Evolutionary conservation across 2,797 vertebrate species (phyloP), one percentile per base, ranked within the genome.

Genomic region (Orestias chungarensis): DNA sequence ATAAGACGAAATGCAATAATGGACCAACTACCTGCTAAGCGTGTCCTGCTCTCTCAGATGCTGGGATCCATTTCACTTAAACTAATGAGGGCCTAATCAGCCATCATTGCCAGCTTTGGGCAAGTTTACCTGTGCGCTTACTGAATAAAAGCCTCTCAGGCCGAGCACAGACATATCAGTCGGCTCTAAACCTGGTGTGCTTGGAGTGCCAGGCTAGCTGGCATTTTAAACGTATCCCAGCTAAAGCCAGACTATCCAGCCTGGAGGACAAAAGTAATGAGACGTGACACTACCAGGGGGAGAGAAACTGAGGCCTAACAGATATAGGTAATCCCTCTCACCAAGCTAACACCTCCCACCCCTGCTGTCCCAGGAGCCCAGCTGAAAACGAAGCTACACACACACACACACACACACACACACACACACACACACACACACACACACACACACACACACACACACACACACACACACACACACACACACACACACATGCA

Each of bases 281-380:
- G 88, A 91, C 85, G n/a, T 88, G 91, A 93, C 91, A 88, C 88
- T 44, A 75, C 62, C 88, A 57, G 7, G 75, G 83, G 85, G 72
- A 82, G 75, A 86, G 88, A 89, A 88, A 87, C 90, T 81, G 85
- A 89, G 85, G 84, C 81, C 87, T 86, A 86, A 87, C 82, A 89
- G 88, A 92, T 91, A 81, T 29, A 81, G 75, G 82, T 92, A 93
- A 93, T 93, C 92, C 90, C 79, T 91, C 89, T 90, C 88, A 93
- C 87, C 86, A 79, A 66, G 83, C 81, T 78, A 83, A 88, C 85
- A 64, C 86, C 75, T 86, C 68, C 83, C 73, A 70, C 82, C 86
- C 81, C 79, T 72, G 79, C 86, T 85, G 88, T 82, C 85, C 78
- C 80, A 80, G 40, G 71, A 84, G 57, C 74, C 50, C 83, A 82